Percentiles rank a stretch among this genome's conserved stretches.
These are phyloP conservation scores for Accipiter cooperii DNA, from an alignment of 2,113 vertebrate species.

Conservation along the genomic window DNA sequence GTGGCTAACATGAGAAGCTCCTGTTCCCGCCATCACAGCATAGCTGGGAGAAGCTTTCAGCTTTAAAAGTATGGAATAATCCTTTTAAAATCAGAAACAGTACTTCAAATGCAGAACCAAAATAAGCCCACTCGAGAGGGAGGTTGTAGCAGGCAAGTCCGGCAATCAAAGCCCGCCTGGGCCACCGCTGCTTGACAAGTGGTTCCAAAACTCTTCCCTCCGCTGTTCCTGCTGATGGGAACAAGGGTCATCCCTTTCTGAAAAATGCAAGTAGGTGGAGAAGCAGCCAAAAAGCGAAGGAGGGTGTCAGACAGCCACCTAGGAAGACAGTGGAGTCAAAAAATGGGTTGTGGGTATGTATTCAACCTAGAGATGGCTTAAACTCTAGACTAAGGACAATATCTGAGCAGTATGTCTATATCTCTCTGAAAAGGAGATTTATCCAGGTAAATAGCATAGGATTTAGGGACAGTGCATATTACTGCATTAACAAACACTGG, in stretches of 20 bases:
- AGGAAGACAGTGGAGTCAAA: not conserved
- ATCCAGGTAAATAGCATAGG: not conserved
- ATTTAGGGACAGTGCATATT: not conserved
- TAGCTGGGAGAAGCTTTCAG: not conserved
- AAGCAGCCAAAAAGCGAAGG: not conserved
- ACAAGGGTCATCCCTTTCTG: not conserved
- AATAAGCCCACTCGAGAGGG: not conserved
- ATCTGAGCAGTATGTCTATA: not conserved
- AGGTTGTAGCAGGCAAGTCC: not conserved
- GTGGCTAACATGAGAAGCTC: not conserved
- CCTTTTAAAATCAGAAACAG: not conserved
- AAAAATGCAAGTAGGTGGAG: not conserved
- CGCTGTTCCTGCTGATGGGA: not conserved
- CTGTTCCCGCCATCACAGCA: not conserved
- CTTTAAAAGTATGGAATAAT: not conserved
- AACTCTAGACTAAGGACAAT: not conserved
- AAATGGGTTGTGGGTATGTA: not conserved
- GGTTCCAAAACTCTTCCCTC: not conserved
- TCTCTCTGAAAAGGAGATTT: not conserved
- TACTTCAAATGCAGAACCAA: not conserved
- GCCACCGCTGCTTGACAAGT: rapidly evolving
- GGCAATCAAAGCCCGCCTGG: rapidly evolving
- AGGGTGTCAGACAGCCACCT: not conserved
- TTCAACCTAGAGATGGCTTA: not conserved
- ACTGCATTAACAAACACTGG: not conserved